These are phyloP conservation scores for Epinephelus coioides DNA, from an alignment of 2,797 vertebrate species.

Conservation along the genomic window DNA sequence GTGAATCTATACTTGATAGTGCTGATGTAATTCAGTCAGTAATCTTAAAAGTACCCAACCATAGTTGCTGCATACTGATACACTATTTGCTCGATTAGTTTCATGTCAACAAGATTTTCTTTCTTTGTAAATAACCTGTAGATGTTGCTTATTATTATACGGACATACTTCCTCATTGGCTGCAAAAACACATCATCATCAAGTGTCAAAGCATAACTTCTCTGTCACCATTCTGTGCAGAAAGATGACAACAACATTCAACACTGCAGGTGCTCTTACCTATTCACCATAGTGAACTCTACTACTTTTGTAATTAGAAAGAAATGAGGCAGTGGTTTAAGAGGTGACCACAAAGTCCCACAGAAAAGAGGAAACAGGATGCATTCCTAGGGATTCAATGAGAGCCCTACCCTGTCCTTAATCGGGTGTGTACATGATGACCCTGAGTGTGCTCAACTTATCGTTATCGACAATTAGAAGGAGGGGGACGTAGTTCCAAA, in stretches of 20 bases:
- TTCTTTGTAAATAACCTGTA: not conserved
- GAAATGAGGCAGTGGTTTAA: slow-evolving; percentile 17
- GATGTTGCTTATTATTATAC: not conserved
- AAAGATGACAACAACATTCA: not conserved
- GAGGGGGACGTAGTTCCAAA: slow-evolving; percentile 25
- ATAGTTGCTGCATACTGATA: not conserved
- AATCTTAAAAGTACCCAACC: too few species aligned
- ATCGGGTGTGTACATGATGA: not conserved
- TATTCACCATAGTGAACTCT: not conserved
- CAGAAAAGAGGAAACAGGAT: slow-evolving; percentile 50
- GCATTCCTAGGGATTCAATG: slow-evolving; percentile 28
- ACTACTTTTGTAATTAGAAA: slow-evolving; percentile 8
- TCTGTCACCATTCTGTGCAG: not conserved
- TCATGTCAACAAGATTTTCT: not conserved
- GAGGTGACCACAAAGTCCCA: slow-evolving; percentile 30
- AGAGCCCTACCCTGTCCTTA: not conserved
- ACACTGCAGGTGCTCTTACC: not conserved
- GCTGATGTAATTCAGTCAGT: too few species aligned
- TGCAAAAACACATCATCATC: slow-evolving; percentile 8
- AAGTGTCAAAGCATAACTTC: not conserved
- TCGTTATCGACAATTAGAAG: slow-evolving; percentile 22
- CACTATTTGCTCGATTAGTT: slow-evolving; percentile 1
- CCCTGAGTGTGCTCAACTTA: not conserved
- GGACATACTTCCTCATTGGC: too few species aligned
- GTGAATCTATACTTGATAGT: too few species aligned